Percentiles rank a stretch among this genome's conserved stretches.
Evolutionary conservation across 2,113 vertebrate species (phyloP).

Genomic region (Oncorhynchus kisutch): DNA sequence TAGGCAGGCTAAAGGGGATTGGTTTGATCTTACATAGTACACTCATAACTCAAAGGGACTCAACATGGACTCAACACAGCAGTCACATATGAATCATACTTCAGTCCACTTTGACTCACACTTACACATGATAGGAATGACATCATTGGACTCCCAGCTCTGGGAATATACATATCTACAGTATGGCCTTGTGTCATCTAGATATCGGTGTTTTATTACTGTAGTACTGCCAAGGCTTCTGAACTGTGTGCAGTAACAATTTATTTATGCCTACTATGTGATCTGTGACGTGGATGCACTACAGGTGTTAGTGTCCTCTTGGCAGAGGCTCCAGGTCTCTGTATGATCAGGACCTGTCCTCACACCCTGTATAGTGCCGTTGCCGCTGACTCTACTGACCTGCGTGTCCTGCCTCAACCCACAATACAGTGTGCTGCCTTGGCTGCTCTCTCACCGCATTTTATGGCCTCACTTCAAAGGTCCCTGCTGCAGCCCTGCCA

Average conservation of each 20-base stretch:
- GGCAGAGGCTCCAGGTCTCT: not conserved
- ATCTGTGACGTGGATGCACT: not conserved
- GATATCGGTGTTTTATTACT: not conserved
- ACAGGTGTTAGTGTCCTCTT: not conserved
- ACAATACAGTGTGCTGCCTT: slow-evolving; percentile 42
- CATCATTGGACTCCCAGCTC: not conserved
- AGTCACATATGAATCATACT: not conserved
- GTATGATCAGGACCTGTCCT: slow-evolving; percentile 5
- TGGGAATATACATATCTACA: not conserved
- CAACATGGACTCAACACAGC: not conserved
- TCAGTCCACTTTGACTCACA: too few species aligned
- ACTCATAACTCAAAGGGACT: not conserved
- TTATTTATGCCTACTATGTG: not conserved
- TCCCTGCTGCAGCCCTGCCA: slow-evolving; percentile 45
- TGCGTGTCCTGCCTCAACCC: slow-evolving; percentile 48
- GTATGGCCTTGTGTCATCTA: not conserved
- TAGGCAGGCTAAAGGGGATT: not conserved
- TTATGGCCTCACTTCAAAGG: slow-evolving; percentile 69
- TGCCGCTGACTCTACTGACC: slow-evolving; percentile 30
- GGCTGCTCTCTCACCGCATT: slow-evolving; percentile 29
- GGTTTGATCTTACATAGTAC: not conserved
- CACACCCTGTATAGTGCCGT: not conserved
- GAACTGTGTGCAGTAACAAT: not conserved
- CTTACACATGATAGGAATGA: too few species aligned
- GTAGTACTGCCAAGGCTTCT: not conserved